A percentile compares a stretch with the other conserved stretches of the same genome.
These are phyloP conservation scores for Sardinella longiceps DNA, from an alignment of 2,797 vertebrate genomes.

Conservation along the genomic window DNA sequence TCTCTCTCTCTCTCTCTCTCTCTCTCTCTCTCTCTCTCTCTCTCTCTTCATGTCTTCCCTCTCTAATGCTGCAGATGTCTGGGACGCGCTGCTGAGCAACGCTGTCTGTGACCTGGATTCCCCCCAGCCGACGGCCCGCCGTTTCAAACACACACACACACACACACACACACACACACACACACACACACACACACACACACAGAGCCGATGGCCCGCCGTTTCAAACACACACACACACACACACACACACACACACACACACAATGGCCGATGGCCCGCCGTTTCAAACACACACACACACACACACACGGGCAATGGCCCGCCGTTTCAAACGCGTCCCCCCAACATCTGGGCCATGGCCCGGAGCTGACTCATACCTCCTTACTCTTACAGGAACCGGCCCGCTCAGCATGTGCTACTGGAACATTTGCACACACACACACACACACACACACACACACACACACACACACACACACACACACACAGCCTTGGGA, in stretches of 20 bases:
- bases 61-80: background rate
- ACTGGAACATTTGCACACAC: background rate
- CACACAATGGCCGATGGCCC: too few relatives aligned
- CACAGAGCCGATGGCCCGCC: too few relatives aligned
- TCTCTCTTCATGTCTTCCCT: background rate
- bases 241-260: too few relatives aligned
- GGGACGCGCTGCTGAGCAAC: background rate
- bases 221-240: too few relatives aligned
- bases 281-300: too few relatives aligned
- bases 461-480: background rate
- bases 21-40: background rate
- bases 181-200: too few relatives aligned
- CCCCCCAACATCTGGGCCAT: background rate
- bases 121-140: background rate
- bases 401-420: background rate
- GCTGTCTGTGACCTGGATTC: background rate
- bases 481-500: conserved; percentile 7
- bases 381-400: background rate
- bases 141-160: too few relatives aligned
- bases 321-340: too few relatives aligned
- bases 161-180: too few relatives aligned
- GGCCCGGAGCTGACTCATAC: background rate
- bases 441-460: background rate
- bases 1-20: background rate
- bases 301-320: too few relatives aligned